phyloP scores from a whole-genome alignment of 1,140 invertebrate species.

The Chymomyza costata region DNA sequence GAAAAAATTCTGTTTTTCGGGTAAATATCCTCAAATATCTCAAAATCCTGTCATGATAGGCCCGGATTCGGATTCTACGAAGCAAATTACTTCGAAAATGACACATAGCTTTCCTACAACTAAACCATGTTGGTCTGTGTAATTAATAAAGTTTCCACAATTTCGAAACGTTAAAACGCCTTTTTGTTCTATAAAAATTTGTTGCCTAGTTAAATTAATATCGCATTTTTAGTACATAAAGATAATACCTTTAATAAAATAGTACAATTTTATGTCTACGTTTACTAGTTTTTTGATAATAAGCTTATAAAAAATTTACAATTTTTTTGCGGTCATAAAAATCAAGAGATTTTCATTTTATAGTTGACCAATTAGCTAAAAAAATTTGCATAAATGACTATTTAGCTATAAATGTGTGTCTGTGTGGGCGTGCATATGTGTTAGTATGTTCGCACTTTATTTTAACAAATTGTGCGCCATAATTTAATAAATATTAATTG shows the following conservation, averaged over 20 bases:
- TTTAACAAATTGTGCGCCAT: conserved; percentile 17
- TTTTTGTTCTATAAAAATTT: no score
- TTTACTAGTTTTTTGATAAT: not conserved
- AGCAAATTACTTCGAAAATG: no score
- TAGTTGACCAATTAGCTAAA: conserved; percentile 47
- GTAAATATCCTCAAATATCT: no score
- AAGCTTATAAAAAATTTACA: conserved; percentile 42
- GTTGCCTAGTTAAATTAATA: no score
- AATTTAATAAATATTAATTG: conserved; percentile 57
- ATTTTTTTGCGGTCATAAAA: conserved; percentile 56
- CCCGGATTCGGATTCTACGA: no score
- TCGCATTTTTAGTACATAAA: not conserved
- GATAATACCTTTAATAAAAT: conserved; percentile 18
- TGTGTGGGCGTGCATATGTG: not conserved
- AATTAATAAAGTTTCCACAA: no score
- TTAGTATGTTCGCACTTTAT: not conserved
- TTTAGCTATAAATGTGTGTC: not conserved
- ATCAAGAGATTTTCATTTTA: conserved; percentile 50
- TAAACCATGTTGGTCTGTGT: no score
- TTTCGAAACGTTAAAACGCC: no score
- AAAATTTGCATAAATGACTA: conserved; percentile 28
- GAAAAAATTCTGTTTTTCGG: no score
- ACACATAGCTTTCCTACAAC: no score
- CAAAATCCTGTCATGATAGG: no score
- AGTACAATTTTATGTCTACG: conserved; percentile 37